phyloP scores from a whole-genome alignment of 2,797 vertebrate species.

The Gymnocypris eckloni region DNA sequence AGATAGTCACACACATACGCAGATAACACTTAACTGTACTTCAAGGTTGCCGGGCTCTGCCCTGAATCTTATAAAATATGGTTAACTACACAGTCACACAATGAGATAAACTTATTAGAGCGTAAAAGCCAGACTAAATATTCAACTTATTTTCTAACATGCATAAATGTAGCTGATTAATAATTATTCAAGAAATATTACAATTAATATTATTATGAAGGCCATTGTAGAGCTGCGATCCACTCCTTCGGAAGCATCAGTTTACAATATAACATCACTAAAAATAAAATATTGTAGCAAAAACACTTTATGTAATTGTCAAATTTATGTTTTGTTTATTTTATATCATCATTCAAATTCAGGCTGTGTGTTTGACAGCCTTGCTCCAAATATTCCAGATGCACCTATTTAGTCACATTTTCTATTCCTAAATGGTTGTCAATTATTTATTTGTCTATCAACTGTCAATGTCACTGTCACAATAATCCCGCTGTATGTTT shows the following conservation, averaged over 20 bases:
- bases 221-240: no score
- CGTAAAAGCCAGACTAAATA: no score
- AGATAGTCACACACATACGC: no score
- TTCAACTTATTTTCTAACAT: no score
- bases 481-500: neutral
- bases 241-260: neutral
- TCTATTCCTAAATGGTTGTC: neutral
- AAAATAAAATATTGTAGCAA: neutral
- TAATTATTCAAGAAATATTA: no score
- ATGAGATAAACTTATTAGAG: no score
- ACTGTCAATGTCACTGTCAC: neutral
- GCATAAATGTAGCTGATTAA: no score
- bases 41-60: no score
- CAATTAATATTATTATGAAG: no score
- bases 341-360: neutral
- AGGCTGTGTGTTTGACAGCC: neutral
- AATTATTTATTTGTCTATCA: neutral
- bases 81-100: no score
- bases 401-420: neutral
- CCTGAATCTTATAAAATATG: no score
- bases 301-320: neutral
- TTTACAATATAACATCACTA: neutral
- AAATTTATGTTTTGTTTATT: neutral
- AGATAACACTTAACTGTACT: no score
- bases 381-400: neutral